Evolutionary conservation across 2,888 invertebrate species (phyloP), one percentile per base, ranked within the genome.

Genomic region (Sphaeridia pumilis): DNA sequence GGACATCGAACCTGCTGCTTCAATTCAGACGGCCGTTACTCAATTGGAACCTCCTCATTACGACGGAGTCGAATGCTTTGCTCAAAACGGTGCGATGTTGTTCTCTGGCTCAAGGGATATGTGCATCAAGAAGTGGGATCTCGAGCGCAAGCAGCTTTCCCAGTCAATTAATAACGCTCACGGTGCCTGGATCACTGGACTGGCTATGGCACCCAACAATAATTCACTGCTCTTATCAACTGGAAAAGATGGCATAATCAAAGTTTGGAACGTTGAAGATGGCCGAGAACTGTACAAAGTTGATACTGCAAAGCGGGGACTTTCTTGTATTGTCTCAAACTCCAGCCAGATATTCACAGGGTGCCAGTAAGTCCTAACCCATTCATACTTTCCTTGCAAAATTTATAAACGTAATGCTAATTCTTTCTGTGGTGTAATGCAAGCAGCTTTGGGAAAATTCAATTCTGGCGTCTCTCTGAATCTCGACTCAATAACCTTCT

Each of bases 81-180:
- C 83, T 28, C 73, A 84, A 48, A 71, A 73, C 56, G 81, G 78
- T 28, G 74, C 78, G 60, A 76, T 76, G 17, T 74, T 89, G 21
- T 89, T 86, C 75, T 85, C 84, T 67, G 88, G 87, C 35, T 87
- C 87, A 4, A 72, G 89, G 43, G 89, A 89, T 71, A 83, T 81
- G 70, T 84, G 85, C 68, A 82, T 89, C 69, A 88, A 88, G 87
- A 87, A 81, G 4, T 56, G 56, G 56, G 52, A 52, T 22, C 26
- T 56, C 20, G 17, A 44, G 22, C n/a, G 45, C 5, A 54, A 45
- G n/a, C 46, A 49, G 25, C 57, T 57, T 52, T 46, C 46, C 5
- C 34, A 45, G 14, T 55, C 58, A 7, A 52, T 57, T 14, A 59
- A 59, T 20, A 59, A 57, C 38, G 60, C 60, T 12, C 64, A 64